phyloP scores from a whole-genome alignment of 2,113 vertebrate genomes.

The Reinhardtius hippoglossoides region DNA sequence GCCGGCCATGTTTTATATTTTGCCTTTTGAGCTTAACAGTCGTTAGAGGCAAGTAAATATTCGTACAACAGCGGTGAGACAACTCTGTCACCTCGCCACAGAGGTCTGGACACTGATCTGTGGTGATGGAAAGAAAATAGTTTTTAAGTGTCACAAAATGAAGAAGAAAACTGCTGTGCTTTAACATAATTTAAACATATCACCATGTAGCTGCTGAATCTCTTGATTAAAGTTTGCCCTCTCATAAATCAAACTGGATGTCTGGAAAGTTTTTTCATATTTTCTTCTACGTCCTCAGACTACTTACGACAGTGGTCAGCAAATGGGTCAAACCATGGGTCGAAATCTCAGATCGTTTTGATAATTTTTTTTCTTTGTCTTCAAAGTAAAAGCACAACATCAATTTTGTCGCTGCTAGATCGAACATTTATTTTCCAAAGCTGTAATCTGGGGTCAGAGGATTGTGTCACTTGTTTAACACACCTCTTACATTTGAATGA shows the following conservation, averaged over 20 bases:
- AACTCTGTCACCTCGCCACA: constrained; percentile 23
- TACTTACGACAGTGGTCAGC: too few relatives aligned
- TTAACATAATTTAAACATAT: constrained; percentile 56
- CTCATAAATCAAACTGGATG: constrained; percentile 31
- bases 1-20: constrained; percentile 25
- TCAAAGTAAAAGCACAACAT: too few relatives aligned
- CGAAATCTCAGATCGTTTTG: too few relatives aligned
- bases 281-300: too few relatives aligned
- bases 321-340: too few relatives aligned
- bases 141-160: constrained; percentile 15
- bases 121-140: background rate
- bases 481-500: too few relatives aligned
- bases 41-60: constrained; percentile 23
- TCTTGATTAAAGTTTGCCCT: constrained; percentile 81
- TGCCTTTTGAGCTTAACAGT: constrained; percentile 42
- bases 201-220: constrained; percentile 61
- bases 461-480: too few relatives aligned
- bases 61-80: background rate
- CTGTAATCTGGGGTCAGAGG: too few relatives aligned
- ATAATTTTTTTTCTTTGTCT: too few relatives aligned
- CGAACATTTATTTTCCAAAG: too few relatives aligned
- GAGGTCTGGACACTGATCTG: constrained; percentile 18
- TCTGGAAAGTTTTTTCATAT: constrained; percentile 16
- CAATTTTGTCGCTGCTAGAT: too few relatives aligned
- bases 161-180: constrained; percentile 49